Conservation (phyloP, 92 coral and sea anemone genomes). For the Heliopora coerulea region DNA sequence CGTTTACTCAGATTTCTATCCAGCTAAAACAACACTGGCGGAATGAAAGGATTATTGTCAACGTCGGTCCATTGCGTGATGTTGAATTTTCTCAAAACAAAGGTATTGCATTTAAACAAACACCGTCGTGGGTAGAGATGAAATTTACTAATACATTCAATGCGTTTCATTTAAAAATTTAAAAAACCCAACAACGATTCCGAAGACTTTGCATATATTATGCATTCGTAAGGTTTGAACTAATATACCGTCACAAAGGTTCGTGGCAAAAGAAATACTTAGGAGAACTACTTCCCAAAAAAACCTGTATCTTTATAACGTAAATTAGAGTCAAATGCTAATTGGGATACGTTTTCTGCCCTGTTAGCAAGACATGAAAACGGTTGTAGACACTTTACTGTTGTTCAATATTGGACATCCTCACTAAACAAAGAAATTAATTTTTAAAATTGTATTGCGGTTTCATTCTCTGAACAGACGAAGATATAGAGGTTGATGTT, state of each 20-base stretch:
- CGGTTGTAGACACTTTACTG: too few relatives aligned
- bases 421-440: slow-evolving; percentile 5
- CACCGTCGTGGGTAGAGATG: slow-evolving; percentile 24
- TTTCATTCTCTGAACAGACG: slow-evolving; percentile 67
- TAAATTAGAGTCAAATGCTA: too few relatives aligned
- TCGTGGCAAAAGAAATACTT: too few relatives aligned
- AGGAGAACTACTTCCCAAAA: neutral
- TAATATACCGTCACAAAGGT: too few relatives aligned
- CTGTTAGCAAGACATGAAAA: too few relatives aligned
- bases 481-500: slow-evolving; percentile 97
- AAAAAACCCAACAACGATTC: slow-evolving; percentile 23
- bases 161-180: neutral
- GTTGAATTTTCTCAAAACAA: neutral
- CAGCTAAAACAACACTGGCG: neutral
- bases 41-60: neutral
- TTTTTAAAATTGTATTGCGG: slow-evolving; percentile 5
- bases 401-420: neutral
- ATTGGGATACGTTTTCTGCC: too few relatives aligned
- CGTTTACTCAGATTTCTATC: neutral
- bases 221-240: neutral
- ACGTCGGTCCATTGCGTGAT: slow-evolving; percentile 9
- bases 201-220: neutral
- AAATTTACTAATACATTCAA: neutral
- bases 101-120: slow-evolving; percentile 7
- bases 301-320: too few relatives aligned